Evolutionary conservation across 2,888 invertebrate genomes (phyloP).

Genomic region (Lampropteryx suffumata): DNA sequence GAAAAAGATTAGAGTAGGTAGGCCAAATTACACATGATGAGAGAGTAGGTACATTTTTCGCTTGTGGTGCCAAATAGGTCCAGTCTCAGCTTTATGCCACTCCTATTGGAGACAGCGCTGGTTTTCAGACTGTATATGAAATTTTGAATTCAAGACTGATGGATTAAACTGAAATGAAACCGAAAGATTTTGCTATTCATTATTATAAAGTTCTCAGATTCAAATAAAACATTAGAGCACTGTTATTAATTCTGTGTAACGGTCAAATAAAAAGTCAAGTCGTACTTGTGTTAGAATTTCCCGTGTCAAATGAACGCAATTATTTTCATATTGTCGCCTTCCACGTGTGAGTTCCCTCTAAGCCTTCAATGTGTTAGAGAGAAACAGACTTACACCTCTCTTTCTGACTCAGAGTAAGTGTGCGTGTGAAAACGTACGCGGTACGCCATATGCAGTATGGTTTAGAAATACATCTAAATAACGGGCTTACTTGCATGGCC

Average conservation of each 20-base stretch:
- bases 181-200: too few species aligned
- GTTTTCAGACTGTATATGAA: too few species aligned
- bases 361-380: constrained; percentile 38
- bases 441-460: constrained; percentile 35
- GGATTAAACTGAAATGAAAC: too few species aligned
- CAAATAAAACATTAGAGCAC: constrained; percentile 1
- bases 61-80: too few species aligned
- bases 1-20: too few species aligned
- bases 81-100: too few species aligned
- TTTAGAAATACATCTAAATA: constrained; percentile 48
- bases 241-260: constrained; percentile 9
- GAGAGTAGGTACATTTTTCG: too few species aligned
- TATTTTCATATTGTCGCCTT: constrained; percentile 37
- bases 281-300: constrained; percentile 22
- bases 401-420: constrained; percentile 39
- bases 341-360: constrained; percentile 42
- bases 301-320: constrained; percentile 33
- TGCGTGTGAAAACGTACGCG: constrained; percentile 47
- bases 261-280: constrained; percentile 10
- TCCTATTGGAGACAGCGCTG: too few species aligned
- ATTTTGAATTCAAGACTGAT: too few species aligned
- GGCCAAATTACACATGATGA: too few species aligned
- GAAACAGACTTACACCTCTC: constrained; percentile 37
- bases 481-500: constrained; percentile 27
- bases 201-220: too few species aligned